Percentiles rank a stretch among this genome's conserved stretches.
phyloP scores from a whole-genome alignment of 2,113 vertebrate species.

The Pelusios castaneus region DNA sequence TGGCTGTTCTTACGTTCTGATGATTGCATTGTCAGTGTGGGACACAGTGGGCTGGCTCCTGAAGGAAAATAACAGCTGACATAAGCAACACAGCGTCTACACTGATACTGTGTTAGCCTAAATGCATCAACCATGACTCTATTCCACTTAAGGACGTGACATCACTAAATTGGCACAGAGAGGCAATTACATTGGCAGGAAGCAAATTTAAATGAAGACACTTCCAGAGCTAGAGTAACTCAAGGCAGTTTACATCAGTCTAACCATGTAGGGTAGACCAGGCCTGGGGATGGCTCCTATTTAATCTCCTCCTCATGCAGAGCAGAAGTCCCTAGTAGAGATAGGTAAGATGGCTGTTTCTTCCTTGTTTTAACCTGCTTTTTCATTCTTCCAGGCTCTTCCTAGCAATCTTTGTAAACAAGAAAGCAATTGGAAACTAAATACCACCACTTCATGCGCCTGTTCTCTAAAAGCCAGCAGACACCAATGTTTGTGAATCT shows the following conservation, averaged over 20 bases:
- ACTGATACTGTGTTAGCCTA: neutral
- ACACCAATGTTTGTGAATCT: neutral
- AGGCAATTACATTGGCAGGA: neutral
- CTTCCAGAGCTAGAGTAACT: neutral
- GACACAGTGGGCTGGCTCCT: neutral
- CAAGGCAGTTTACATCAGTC: neutral
- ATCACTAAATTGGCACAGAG: neutral
- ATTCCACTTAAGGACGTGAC: neutral
- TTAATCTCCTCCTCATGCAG: neutral
- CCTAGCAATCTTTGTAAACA: too few relatives aligned
- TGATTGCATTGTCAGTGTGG: neutral
- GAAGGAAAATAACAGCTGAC: neutral
- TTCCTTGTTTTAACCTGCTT: neutral
- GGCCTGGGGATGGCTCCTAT: neutral
- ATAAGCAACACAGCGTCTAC: neutral
- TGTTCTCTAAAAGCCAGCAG: neutral
- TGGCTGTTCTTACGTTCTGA: too few relatives aligned
- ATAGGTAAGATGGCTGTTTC: neutral
- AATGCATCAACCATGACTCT: neutral
- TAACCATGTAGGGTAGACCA: neutral
- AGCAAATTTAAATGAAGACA: neutral
- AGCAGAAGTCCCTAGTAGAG: neutral
- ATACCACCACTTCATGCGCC: neutral
- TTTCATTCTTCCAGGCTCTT: neutral
- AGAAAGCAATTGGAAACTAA: neutral